A percentile compares a stretch with the other conserved stretches of the same genome.
Conservation (phyloP, 2,113 vertebrate genomes). For the Herpetotheres cachinnans region DNA sequence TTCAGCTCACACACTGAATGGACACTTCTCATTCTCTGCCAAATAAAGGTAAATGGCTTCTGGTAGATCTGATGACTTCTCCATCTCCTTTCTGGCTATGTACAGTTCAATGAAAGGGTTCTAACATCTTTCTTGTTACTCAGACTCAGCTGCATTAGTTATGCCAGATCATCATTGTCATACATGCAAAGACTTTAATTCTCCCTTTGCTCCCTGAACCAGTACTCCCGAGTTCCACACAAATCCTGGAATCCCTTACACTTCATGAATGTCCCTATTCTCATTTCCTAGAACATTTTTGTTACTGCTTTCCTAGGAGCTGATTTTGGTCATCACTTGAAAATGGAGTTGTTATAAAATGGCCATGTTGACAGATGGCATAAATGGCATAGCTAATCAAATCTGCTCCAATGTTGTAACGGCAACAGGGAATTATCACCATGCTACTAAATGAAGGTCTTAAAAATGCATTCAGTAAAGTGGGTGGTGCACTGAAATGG, state of each 20-base stretch:
- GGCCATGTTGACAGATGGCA: constrained; percentile 51
- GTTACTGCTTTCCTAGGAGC: constrained; percentile 19
- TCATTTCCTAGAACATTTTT: constrained; percentile 13
- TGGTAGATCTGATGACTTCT: not conserved
- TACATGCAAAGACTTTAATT: not conserved
- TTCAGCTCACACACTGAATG: not conserved
- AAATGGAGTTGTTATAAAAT: constrained; percentile 48
- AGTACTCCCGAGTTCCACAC: not conserved
- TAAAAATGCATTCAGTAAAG: constrained; percentile 5
- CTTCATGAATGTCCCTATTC: not conserved
- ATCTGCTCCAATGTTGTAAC: constrained; percentile 29
- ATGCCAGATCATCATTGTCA: not conserved
- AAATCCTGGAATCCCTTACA: not conserved
- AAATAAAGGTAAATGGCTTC: not conserved
- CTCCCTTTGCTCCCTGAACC: not conserved
- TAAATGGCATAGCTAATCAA: constrained; percentile 37
- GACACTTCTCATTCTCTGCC: not conserved
- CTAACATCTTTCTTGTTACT: not conserved
- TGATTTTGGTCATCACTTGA: not conserved
- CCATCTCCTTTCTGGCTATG: not conserved
- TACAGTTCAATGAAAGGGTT: not conserved
- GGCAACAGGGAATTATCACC: constrained; percentile 30
- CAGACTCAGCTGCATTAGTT: not conserved
- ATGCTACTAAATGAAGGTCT: not conserved
- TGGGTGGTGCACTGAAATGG: not conserved